Conservation (phyloP, 2,888 invertebrate genomes). For the Drosophila austrosaltans region DNA sequence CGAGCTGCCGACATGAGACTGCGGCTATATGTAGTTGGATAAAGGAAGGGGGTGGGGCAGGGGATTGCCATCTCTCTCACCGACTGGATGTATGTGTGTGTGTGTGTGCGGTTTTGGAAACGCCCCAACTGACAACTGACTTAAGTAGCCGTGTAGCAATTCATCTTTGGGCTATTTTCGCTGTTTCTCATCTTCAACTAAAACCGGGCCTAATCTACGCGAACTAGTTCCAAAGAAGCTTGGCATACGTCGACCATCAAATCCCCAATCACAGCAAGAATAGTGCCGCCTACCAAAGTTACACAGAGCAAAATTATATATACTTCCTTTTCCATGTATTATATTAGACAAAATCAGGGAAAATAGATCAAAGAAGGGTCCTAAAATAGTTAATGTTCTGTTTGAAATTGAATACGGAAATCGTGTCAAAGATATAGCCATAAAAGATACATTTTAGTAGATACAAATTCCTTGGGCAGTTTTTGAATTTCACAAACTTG, state of each 20-base stretch:
- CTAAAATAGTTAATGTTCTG: no score
- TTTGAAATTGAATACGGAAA: no score
- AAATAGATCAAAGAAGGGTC: not conserved
- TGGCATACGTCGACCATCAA: slow-evolving; percentile 10
- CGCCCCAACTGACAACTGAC: slow-evolving; percentile 18
- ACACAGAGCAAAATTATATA: not conserved
- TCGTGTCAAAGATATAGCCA: no score
- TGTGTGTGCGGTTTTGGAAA: slow-evolving; percentile 11
- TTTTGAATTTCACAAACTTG: no score
- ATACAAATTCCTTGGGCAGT: no score
- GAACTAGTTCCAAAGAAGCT: slow-evolving; percentile 8
- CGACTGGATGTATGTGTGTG: not conserved
- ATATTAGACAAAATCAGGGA: not conserved
- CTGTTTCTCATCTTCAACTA: slow-evolving; percentile 3
- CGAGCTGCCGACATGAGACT: slow-evolving; percentile 41
- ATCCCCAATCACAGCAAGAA: slow-evolving; percentile 13
- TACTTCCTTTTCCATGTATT: not conserved
- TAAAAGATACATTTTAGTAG: no score
- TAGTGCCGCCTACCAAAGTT: slow-evolving; percentile 23
- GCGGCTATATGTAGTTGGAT: slow-evolving; percentile 8
- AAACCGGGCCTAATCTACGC: not conserved
- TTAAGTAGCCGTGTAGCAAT: slow-evolving; percentile 22
- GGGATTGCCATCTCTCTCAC: not conserved
- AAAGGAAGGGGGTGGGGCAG: not conserved
- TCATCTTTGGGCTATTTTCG: slow-evolving; percentile 21